Evolutionary conservation across 2,888 invertebrate genomes (phyloP), one percentile per base, ranked within the genome.

Genomic region (Neocrepidodera transversa): DNA sequence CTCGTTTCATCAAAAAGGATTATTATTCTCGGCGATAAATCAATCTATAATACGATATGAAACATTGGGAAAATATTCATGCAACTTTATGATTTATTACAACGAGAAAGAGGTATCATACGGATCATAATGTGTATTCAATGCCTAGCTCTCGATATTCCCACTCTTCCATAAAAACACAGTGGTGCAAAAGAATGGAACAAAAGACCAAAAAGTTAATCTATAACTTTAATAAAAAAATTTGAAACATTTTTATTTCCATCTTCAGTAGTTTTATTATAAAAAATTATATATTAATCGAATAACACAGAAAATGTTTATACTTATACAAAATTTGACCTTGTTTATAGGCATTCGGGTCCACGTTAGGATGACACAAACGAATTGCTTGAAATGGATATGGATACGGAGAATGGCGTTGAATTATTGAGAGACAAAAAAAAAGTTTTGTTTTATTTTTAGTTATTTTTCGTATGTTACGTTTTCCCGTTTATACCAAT

Each of bases 21-120:
- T 67, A 63, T 66, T 69, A 66, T 68, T 60, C 62, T 58, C 35
- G 40, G 35, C 64, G 64, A 67, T 66, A 66, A 66, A 68, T 68
- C 65, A 67, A 64, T 66, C 64, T 51, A 57, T 61, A 63, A 54
- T 59, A 30, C 49, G 58, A 60, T 64, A 63, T 68, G 68, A 68
- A 69, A 71, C 66, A 68, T 67, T 48, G 64, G 58, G 55, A 64
- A 69, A 70, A 69, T 66, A 69, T 70, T 68, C 67, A 66, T 66
- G 63, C 60, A 65, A 66, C 65, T 63, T 53, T 58, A 53, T 66
- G 70, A 70, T 70, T 67, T 69, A 70, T 70, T 66, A 55, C 62
- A 51, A 40, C 38, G 35, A 16, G 35, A 32, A 47, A 55, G 50
- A 49, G 48, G 51, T 56, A 62, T 59, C 59, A 56, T 56, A 36